Evolutionary conservation across 2,797 vertebrate genomes (phyloP).

Genomic region (Catharus ustulatus): DNA sequence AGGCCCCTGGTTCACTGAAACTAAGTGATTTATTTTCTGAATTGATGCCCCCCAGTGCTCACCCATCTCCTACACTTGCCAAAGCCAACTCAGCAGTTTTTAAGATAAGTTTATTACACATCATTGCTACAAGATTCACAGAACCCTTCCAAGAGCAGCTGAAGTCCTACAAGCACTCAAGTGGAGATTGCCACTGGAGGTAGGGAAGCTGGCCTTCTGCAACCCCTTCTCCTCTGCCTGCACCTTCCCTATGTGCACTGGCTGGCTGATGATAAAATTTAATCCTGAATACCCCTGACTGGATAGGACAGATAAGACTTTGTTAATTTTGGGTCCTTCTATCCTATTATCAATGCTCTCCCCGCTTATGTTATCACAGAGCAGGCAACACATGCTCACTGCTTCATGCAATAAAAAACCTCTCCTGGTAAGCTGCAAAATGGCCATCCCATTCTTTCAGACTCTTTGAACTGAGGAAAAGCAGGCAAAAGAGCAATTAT

Average conservation of each 20-base stretch:
- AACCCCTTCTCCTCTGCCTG: background rate
- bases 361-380: background rate
- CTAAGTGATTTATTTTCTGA: background rate
- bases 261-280: background rate
- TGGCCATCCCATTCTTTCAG: background rate
- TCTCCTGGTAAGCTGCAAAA: background rate
- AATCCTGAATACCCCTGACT: background rate
- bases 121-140: background rate
- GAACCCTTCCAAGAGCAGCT: background rate
- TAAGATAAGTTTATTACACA: background rate
- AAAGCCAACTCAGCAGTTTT: background rate
- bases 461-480: background rate
- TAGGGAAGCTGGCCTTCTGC: background rate
- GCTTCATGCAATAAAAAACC: background rate
- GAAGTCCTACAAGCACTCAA: background rate
- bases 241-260: background rate
- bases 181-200: background rate
- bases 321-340: background rate
- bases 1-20: background rate
- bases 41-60: background rate
- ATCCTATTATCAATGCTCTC: background rate
- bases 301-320: background rate
- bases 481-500: background rate
- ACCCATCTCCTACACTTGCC: background rate
- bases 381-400: fast-evolving